phyloP scores from a whole-genome alignment of 2,113 vertebrate species.

The Clarias batrachus region DNA sequence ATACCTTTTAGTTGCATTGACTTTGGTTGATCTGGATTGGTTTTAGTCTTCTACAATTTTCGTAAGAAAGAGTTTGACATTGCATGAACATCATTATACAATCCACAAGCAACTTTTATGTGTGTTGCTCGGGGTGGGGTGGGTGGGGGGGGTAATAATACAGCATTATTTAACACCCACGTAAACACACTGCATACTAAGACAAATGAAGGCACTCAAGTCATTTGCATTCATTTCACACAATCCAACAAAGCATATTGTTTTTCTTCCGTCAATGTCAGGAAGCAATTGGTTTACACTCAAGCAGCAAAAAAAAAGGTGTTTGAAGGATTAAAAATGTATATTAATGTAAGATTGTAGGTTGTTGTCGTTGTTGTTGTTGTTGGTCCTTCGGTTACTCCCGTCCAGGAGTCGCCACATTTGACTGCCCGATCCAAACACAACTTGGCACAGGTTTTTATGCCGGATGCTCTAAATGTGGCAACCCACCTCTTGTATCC shows the following conservation, averaged over 20 bases:
- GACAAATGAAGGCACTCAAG: conserved; percentile 2
- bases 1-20: background rate
- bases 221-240: conserved; percentile 23
- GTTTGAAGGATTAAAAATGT: background rate
- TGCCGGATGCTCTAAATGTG: no score
- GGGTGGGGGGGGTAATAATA: background rate
- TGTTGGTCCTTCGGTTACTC: no score
- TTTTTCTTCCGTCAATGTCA: background rate
- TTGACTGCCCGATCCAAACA: no score
- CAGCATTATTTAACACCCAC: conserved; percentile 20
- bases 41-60: background rate
- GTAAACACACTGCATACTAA: conserved; percentile 4
- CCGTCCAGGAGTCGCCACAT: no score
- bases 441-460: no score
- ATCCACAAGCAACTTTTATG: background rate
- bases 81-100: background rate
- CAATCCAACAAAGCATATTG: background rate
- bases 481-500: no score
- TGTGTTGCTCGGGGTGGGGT: background rate
- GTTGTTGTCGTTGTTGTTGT: no score
- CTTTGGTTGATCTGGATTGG: background rate
- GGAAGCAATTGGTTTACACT: background rate
- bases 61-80: background rate
- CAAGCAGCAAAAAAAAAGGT: background rate
- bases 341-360: background rate